Evolutionary conservation across 2,113 vertebrate species (phyloP).

Genomic region (Paratilapia polleni): DNA sequence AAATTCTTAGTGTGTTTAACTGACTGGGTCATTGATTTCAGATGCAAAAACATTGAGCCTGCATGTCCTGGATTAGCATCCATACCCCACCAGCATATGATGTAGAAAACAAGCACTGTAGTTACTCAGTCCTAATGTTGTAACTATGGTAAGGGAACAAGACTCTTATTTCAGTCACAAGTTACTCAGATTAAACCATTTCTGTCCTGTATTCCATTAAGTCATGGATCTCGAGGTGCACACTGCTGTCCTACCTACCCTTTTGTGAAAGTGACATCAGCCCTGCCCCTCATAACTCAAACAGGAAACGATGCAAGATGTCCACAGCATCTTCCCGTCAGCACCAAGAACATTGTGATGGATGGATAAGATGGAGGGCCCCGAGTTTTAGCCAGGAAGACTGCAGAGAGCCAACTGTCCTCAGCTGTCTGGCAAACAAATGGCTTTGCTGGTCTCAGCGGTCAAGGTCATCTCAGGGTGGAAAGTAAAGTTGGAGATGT

Average conservation of each 20-base stretch:
- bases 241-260: neutral
- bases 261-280: slow-evolving; percentile 19
- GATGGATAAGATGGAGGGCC: slow-evolving; percentile 33
- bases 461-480: slow-evolving; percentile 46
- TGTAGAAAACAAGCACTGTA: neutral
- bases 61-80: neutral
- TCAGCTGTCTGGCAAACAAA: slow-evolving; percentile 49
- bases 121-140: neutral
- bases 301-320: slow-evolving; percentile 46
- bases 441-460: slow-evolving; percentile 30
- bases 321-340: slow-evolving; percentile 59
- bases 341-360: slow-evolving; percentile 53
- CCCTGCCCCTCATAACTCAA: slow-evolving; percentile 49
- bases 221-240: neutral
- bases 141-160: neutral
- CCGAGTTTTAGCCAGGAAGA: slow-evolving; percentile 16
- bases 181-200: neutral
- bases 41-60: neutral
- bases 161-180: neutral
- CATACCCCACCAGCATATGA: neutral
- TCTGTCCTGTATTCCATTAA: neutral
- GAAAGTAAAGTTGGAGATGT: neutral
- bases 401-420: slow-evolving; percentile 20
- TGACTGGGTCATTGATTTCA: slow-evolving; percentile 15
- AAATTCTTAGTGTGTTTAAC: neutral